A percentile compares a stretch with the other conserved stretches of the same genome.
phyloP scores from a whole-genome alignment of 2,888 invertebrate species.

The Gymnocheta viridis region DNA sequence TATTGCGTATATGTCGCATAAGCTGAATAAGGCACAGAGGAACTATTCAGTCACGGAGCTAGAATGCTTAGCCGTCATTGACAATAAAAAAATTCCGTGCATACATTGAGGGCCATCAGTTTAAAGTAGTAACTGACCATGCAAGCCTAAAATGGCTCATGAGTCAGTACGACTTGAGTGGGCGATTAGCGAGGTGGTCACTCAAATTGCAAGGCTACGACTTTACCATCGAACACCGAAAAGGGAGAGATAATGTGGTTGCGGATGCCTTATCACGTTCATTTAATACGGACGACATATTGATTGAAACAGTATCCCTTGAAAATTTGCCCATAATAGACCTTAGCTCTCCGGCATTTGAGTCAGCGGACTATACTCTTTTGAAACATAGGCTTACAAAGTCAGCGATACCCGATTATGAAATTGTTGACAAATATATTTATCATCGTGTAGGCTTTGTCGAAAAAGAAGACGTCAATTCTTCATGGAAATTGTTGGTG shows the following conservation, averaged over 20 bases:
- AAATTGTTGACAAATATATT: too few relatives aligned
- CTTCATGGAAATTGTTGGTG: not conserved
- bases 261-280: not conserved
- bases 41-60: not conserved
- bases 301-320: too few relatives aligned
- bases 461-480: too few relatives aligned
- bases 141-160: not conserved
- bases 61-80: not conserved
- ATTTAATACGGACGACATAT: too few relatives aligned
- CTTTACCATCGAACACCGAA: not conserved
- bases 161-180: not conserved
- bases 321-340: too few relatives aligned
- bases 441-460: too few relatives aligned
- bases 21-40: not conserved
- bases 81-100: not conserved
- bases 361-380: too few relatives aligned
- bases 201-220: not conserved
- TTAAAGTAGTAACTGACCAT: constrained; percentile 4
- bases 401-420: too few relatives aligned
- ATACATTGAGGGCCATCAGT: not conserved
- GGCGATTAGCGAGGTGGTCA: not conserved
- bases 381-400: too few relatives aligned
- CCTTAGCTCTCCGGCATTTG: too few relatives aligned
- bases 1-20: not conserved
- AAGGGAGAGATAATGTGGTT: not conserved